Conservation (phyloP, 2,113 vertebrate species). For the Sciurus niger region DNA sequence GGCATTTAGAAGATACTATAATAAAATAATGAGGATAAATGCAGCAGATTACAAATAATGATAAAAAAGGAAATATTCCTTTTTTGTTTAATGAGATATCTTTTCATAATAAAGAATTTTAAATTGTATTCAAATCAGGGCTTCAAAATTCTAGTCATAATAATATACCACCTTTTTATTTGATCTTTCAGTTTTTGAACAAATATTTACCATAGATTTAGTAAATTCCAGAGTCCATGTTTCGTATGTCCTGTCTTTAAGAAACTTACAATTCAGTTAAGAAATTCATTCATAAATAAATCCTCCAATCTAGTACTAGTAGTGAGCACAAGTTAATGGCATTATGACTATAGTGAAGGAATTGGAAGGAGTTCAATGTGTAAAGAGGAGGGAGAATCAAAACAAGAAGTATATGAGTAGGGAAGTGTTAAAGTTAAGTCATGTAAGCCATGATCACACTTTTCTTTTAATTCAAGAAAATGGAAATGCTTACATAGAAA, state of each 20-base stretch:
- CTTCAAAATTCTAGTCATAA: not conserved
- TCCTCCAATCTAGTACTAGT: not conserved
- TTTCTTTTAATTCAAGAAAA: not conserved
- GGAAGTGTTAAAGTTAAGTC: not conserved
- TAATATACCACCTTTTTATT: not conserved
- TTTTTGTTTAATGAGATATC: not conserved
- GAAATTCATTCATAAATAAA: not conserved
- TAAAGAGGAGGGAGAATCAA: not conserved
- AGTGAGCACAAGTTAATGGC: not conserved
- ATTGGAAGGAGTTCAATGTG: not conserved
- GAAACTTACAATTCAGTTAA: not conserved
- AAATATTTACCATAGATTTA: not conserved
- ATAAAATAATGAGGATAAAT: not conserved
- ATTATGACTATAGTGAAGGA: not conserved
- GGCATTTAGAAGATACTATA: not conserved
- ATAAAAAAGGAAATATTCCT: not conserved
- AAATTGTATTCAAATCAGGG: not conserved
- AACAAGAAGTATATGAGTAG: not conserved
- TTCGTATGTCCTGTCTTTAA: not conserved
- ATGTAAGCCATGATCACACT: not conserved
- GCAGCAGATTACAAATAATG: not conserved
- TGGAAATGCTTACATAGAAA: not conserved
- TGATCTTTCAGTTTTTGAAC: not conserved
- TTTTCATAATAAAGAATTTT: constrained; percentile 13
- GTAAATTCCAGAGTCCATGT: not conserved